Evolutionary conservation across 2,888 invertebrate genomes (phyloP).

Genomic region (Toxonevra muliebris): DNA sequence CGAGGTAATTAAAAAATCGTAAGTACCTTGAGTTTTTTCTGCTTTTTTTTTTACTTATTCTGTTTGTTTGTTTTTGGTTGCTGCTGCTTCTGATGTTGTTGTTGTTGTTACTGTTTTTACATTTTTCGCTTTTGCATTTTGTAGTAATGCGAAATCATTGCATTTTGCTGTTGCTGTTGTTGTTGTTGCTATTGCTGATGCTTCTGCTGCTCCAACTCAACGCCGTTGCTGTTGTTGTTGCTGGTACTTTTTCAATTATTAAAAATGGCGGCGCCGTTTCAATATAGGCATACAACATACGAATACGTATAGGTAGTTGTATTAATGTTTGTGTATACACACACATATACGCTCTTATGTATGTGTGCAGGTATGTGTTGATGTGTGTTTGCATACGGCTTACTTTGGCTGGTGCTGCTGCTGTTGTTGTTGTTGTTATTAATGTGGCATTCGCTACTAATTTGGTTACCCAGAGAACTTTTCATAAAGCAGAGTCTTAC

Average conservation of each 20-base stretch:
- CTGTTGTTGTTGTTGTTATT: no score
- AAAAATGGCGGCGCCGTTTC: slow-evolving; percentile 10
- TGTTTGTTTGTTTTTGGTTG: background rate
- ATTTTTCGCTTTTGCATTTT: background rate
- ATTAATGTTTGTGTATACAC: background rate
- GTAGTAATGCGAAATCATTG: background rate
- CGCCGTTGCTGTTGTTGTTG: slow-evolving; percentile 2
- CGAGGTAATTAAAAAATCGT: slow-evolving; percentile 50
- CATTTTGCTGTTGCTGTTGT: background rate
- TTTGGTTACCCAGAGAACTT: no score
- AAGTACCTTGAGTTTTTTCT: slow-evolving; percentile 39
- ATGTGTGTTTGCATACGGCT: background rate
- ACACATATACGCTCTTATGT: background rate
- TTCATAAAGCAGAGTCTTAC: no score
- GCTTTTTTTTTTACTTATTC: no score
- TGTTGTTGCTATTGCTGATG: background rate
- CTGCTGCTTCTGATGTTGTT: background rate
- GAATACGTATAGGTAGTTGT: no score
- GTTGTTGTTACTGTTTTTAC: background rate
- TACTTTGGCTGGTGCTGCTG: background rate
- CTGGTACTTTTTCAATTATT: slow-evolving; percentile 13
- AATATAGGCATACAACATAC: no score
- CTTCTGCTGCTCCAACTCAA: slow-evolving; percentile 1
- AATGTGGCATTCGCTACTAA: no score
- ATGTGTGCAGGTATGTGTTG: background rate